Base-by-base conservation (phyloP, 2,888 invertebrate species). In the Himalopsyche kuldschensis region DNA sequence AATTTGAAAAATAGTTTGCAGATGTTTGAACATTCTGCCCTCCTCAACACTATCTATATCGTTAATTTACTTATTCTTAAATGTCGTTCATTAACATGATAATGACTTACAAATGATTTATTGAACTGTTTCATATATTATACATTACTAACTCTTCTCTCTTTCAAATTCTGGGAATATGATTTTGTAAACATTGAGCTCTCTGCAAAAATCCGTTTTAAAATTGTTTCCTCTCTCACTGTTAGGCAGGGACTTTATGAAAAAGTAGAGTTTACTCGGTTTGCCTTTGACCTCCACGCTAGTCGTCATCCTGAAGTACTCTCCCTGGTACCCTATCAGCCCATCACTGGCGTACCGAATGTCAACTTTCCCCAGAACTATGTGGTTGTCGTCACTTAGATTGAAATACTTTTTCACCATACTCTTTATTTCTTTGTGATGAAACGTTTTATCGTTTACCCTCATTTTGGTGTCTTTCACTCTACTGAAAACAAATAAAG, bases 141-240 rank as follows among this genome's bases (percentile, higher is more conserved):
- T 41, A 41, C 30, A 17, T 24, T 15, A 31, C 63, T 75, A 75
- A 81, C 84, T 83, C 48, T 75, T 78, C 20, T 32, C 55, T 24
- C 79, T 35, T 48, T 78, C 47, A 79, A 85, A 83, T 77, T 80
- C 77, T 30, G 86, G 80, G 35, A 86, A 85, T 82, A 86, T 75
- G 35, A 82, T 48, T 27, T 55, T 32, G 20, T 77, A 77, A 32
- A 77, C 77, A 77, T 77, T 30, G 0, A 77, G 31, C 35, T 77
- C 77, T 31, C 77, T 31, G 24, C 1, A 35, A 35, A 77, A 77
- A 77, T 77, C 31, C 20, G 3, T 35, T 41, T 8, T 77, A 8
- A 77, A 41, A n/a, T 77, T 77, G 31, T 77, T 77, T 77, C 32
- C 77, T 24, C 35, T 31, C 24, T 77, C 77, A 31, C 6, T 41